phyloP scores from a whole-genome alignment of 2,113 vertebrate genomes.

The Notarius quadriscutis region DNA sequence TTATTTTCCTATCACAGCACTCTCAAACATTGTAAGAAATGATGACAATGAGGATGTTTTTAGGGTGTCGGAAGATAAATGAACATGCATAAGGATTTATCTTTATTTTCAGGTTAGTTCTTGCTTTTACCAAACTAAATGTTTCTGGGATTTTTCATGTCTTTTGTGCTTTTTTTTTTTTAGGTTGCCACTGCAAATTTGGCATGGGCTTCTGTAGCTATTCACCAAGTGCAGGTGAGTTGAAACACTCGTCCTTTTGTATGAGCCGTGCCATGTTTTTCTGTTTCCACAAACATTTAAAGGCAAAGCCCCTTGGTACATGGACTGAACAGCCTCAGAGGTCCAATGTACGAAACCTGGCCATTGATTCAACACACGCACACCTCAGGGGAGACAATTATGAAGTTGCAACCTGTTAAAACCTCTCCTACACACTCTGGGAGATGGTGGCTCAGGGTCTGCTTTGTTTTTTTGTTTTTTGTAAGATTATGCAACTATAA shows the following conservation, averaged over 20 bases:
- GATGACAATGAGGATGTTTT: not conserved
- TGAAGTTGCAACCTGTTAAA: slow-evolving; percentile 63
- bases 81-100: not conserved
- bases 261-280: slow-evolving; percentile 61
- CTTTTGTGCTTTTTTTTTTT: not conserved
- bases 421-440: slow-evolving; percentile 61
- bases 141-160: not conserved
- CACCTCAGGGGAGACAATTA: slow-evolving; percentile 71
- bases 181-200: slow-evolving; percentile 97
- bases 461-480: slow-evolving; percentile 50
- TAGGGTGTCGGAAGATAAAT: not conserved
- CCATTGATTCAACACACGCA: slow-evolving; percentile 62
- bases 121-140: not conserved
- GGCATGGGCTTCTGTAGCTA: slow-evolving; percentile 95
- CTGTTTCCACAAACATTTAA: slow-evolving; percentile 60
- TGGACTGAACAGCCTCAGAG: slow-evolving; percentile 58
- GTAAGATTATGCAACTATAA: not conserved
- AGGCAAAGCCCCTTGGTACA: slow-evolving; percentile 68
- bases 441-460: slow-evolving; percentile 59
- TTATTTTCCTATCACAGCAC: not conserved
- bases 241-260: not conserved
- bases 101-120: not conserved
- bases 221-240: slow-evolving; percentile 97
- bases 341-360: slow-evolving; percentile 66
- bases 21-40: too few species aligned